A percentile compares a stretch with the other conserved stretches of the same genome.
phyloP scores from a whole-genome alignment of 2,888 invertebrate species.

The Temnothorax unifasciatus region DNA sequence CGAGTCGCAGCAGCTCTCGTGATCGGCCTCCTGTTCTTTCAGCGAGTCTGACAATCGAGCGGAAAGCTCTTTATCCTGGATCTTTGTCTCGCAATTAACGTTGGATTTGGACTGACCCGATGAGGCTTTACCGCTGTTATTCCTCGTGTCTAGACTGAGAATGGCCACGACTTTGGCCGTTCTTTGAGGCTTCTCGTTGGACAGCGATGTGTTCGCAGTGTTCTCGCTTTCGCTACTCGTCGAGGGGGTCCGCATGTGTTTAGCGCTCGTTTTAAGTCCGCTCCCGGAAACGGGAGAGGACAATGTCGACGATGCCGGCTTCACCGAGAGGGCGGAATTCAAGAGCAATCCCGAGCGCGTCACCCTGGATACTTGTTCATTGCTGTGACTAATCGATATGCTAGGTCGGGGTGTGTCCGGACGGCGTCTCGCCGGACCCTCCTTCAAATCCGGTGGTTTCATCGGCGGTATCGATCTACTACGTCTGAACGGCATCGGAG shows the following conservation, averaged over 20 bases:
- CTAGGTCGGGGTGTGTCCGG: conserved; percentile 82
- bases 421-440: conserved; percentile 67
- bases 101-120: conserved; percentile 56
- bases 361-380: conserved; percentile 68
- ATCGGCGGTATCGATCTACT: conserved; percentile 71
- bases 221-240: conserved; percentile 40
- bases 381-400: conserved; percentile 20
- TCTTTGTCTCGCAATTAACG: conserved; percentile 62
- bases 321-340: conserved; percentile 51
- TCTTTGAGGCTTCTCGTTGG: conserved; percentile 81
- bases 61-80: conserved; percentile 8
- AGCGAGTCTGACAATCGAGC: conserved; percentile 12
- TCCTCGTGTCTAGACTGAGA: conserved; percentile 80
- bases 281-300: background rate
- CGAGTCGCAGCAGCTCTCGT: background rate
- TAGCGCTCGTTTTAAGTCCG: conserved; percentile 15
- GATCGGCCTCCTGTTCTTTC: conserved; percentile 3
- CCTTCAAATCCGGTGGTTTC: conserved; percentile 60
- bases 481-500: conserved; percentile 69
- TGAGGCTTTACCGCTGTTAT: conserved; percentile 48
- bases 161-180: conserved; percentile 84
- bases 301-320: conserved; percentile 32
- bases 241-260: conserved; percentile 15
- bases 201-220: conserved; percentile 24
- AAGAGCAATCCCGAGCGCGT: conserved; percentile 65